Base-by-base conservation (phyloP, 2,888 invertebrate genomes). In the Lycaena phlaeas region DNA sequence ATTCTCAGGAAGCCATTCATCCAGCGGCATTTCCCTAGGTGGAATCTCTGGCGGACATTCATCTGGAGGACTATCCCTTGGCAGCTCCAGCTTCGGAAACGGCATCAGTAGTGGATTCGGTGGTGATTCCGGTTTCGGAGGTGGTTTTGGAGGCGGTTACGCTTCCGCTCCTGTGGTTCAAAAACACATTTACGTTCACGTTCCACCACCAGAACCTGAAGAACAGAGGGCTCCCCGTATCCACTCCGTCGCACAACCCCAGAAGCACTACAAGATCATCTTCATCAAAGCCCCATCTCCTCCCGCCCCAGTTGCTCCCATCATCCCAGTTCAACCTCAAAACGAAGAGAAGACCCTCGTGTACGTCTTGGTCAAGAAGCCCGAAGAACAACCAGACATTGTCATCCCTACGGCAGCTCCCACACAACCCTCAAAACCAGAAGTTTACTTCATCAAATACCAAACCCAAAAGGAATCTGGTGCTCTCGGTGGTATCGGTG, bases 191-290 rank as follows among this genome's bases (percentile, higher is more conserved):
- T 95, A 94, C 87, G 94, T 95, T 3, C 95, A 94, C 69, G 94
- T 95, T 9, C 94, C 95, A 38, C 94, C 94, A 63, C 93, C 92
- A 87, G 94, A 94, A 74, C 93, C 90, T n/a, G 89, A 90, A 57
- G 90, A 90, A 61, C 86, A 88, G 60, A 86, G 89, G 56, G 86
- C 88, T 39, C 86, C 87, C 49, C 88, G 90, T 57, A 88, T 92
- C 54, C 75, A 81, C 3, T 86, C 87, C 11, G 84, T 90, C 1
- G 90, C 90, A 36, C 90, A 92, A 51, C 87, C 94, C 34, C 94
- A 94, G 76, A 94, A 94, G 62, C 94, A 94, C 75, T 94, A 95
- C 88, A 95, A 95, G 70, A 95, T 95, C 71, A 94, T 95, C 82
- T 95, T 95, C 88, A 95, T 95, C 79, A 95, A 95, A 87, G 94